Conservation (phyloP, 2,888 invertebrate genomes). For the Laothoe populi region DNA sequence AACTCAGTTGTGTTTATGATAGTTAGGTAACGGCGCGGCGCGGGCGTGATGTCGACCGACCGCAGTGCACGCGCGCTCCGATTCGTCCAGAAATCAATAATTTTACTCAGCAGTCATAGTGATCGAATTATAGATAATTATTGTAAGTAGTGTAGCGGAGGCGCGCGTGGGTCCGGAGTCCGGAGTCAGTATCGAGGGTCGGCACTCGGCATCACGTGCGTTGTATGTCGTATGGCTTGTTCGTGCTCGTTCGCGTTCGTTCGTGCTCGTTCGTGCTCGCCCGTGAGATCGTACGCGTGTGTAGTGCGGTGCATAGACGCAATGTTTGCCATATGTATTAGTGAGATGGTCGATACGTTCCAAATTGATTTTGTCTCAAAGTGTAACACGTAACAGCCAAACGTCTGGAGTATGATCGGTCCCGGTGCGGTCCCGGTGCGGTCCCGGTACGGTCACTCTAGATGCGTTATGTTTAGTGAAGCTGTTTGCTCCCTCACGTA, state of each 20-base stretch:
- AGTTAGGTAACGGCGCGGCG: slow-evolving; percentile 38
- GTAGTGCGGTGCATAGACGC: slow-evolving; percentile 60
- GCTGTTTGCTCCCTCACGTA: slow-evolving; percentile 52
- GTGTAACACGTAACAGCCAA: slow-evolving; percentile 61
- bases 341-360: slow-evolving; percentile 78
- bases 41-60: slow-evolving; percentile 43
- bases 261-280: not conserved
- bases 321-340: slow-evolving; percentile 80
- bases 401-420: slow-evolving; percentile 54
- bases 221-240: slow-evolving; percentile 37
- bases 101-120: slow-evolving; percentile 46
- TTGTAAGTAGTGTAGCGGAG: slow-evolving; percentile 34
- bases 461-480: slow-evolving; percentile 52
- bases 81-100: slow-evolving; percentile 32
- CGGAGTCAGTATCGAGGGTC: too few species aligned
- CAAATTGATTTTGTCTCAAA: slow-evolving; percentile 53
- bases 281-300: slow-evolving; percentile 26
- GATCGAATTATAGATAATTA: slow-evolving; percentile 43
- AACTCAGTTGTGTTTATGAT: slow-evolving; percentile 11
- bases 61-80: slow-evolving; percentile 42
- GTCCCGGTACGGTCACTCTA: too few species aligned
- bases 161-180: too few species aligned
- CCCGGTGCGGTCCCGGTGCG: too few species aligned
- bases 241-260: slow-evolving; percentile 5
- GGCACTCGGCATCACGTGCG: slow-evolving; percentile 14